Percentiles rank a stretch among this genome's conserved stretches.
phyloP scores from a whole-genome alignment of 1,140 invertebrate species.

The Myzus persicae region DNA sequence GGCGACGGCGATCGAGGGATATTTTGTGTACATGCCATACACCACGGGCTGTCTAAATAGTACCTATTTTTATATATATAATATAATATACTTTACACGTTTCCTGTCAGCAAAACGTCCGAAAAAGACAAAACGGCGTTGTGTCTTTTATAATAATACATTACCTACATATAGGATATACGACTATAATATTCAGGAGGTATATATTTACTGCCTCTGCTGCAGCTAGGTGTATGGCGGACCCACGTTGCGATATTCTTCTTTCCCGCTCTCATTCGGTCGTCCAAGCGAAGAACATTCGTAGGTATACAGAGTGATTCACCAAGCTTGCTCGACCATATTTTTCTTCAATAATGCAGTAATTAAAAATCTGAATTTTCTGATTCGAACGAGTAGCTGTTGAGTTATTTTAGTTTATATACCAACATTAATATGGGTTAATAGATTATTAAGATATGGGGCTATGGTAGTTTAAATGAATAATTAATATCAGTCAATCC shows the following conservation, averaged over 20 bases:
- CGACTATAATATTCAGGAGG: too few species aligned
- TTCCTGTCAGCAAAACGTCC: slow-evolving; percentile 30
- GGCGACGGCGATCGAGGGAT: too few species aligned
- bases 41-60: slow-evolving; percentile 19
- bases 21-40: neutral
- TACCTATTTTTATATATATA: neutral
- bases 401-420: too few species aligned
- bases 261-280: neutral
- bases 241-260: slow-evolving; percentile 28
- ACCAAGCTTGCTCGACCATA: neutral
- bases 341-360: neutral
- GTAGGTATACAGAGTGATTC: neutral
- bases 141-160: neutral
- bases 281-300: neutral
- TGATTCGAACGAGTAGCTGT: too few species aligned
- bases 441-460: too few species aligned
- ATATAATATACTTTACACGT: slow-evolving; percentile 5
- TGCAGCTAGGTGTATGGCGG: neutral
- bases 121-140: neutral
- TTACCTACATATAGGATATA: neutral
- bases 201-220: neutral
- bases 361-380: neutral
- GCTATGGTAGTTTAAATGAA: too few species aligned
- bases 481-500: too few species aligned
- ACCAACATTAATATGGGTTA: too few species aligned